Percentiles rank a stretch among this genome's conserved stretches.
phyloP scores from a whole-genome alignment of 2,888 invertebrate species.

The Drosophila paramelanica region DNA sequence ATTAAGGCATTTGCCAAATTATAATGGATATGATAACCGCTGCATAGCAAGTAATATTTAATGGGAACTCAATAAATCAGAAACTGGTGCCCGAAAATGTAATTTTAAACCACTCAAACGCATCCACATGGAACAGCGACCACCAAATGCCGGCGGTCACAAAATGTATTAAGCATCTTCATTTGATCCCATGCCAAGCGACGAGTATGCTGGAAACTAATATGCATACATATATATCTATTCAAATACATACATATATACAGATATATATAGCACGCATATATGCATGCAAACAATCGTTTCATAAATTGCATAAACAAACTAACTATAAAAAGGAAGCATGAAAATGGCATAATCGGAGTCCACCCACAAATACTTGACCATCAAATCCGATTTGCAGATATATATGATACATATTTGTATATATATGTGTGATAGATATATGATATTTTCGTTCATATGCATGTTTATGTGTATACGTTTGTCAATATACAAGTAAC shows the following conservation, averaged over 20 bases:
- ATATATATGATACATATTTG: neutral
- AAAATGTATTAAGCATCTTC: conserved; percentile 61
- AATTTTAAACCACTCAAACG: conserved; percentile 72
- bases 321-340: conserved; percentile 25
- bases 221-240: neutral
- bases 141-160: conserved; percentile 55
- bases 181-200: conserved; percentile 30
- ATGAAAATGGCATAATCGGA: conserved; percentile 26
- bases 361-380: conserved; percentile 21
- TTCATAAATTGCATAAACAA: conserved; percentile 49
- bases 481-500: too few relatives aligned
- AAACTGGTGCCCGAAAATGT: conserved; percentile 44
- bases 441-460: neutral
- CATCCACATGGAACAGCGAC: conserved; percentile 62
- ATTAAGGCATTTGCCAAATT: neutral
- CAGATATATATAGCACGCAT: conserved; percentile 1
- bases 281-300: conserved; percentile 32
- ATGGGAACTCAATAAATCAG: conserved; percentile 42
- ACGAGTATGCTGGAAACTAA: conserved; percentile 9
- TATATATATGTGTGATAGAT: neutral
- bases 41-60: conserved; percentile 19
- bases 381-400: conserved; percentile 40
- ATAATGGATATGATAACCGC: conserved; percentile 3
- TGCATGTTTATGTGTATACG: neutral
- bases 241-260: conserved; percentile 3